phyloP scores from a whole-genome alignment of 23 tunicate genomes.

The Oikopleura dioica region DNA sequence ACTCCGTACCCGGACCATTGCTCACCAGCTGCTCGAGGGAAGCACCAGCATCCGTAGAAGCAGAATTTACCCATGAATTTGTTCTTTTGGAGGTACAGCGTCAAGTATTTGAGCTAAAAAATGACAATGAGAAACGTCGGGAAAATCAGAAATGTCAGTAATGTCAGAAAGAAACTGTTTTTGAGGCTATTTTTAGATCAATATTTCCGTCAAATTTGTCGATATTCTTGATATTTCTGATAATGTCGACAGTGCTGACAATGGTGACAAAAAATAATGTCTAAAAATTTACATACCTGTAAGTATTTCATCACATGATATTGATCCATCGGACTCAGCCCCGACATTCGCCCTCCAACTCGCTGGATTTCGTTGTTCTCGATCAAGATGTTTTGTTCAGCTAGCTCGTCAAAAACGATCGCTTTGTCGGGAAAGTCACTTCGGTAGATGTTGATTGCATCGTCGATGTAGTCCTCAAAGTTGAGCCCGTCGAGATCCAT shows the following conservation, averaged over 20 bases:
- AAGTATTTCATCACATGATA: neutral
- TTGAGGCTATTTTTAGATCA: too few relatives aligned
- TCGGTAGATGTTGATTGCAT: neutral
- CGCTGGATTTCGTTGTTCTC: neutral
- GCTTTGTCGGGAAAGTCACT: neutral
- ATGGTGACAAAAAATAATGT: too few relatives aligned
- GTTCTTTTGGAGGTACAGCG: neutral
- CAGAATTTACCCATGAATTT: neutral
- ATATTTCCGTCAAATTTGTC: too few relatives aligned
- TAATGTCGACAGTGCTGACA: too few relatives aligned
- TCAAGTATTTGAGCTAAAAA: neutral
- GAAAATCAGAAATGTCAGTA: too few relatives aligned
- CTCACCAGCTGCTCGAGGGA: neutral
- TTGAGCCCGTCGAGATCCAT: neutral
- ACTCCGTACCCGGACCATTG: neutral
- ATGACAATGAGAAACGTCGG: too few relatives aligned
- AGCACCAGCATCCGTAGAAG: conserved; percentile 6
- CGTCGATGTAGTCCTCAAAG: neutral
- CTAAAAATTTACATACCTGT: too few relatives aligned
- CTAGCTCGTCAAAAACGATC: neutral
- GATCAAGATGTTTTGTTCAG: neutral
- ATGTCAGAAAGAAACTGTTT: too few relatives aligned
- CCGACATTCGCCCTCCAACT: neutral
- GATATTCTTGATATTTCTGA: too few relatives aligned
- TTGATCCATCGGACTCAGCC: neutral